These are phyloP conservation scores for Tipula vernalis DNA, from an alignment of 2,888 invertebrate species.

Conservation along the genomic window DNA sequence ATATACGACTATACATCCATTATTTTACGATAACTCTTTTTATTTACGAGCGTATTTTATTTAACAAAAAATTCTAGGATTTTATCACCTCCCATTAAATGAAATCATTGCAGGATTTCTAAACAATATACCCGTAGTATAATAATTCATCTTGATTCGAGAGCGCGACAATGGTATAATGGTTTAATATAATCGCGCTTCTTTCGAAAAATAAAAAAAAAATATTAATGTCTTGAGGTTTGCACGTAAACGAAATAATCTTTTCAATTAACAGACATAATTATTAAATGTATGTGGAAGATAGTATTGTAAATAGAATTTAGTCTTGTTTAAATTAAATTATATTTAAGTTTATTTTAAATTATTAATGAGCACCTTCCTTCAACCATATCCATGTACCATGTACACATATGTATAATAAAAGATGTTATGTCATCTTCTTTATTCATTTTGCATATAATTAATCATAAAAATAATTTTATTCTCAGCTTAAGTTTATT, in stretches of 20 bases:
- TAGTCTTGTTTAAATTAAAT: background rate
- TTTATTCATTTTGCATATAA: background rate
- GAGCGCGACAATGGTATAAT: background rate
- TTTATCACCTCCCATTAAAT: background rate
- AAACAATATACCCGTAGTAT: background rate
- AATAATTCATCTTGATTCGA: background rate
- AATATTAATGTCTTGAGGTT: background rate
- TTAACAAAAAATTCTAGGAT: background rate
- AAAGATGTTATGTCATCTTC: background rate
- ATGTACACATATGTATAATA: background rate
- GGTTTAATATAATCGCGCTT: background rate
- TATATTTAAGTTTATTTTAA: background rate
- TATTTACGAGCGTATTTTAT: background rate
- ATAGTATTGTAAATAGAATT: background rate
- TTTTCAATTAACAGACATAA: background rate
- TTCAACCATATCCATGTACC: background rate
- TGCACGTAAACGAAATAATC: background rate
- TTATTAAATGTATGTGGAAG: background rate
- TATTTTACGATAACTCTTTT: background rate
- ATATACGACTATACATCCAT: background rate
- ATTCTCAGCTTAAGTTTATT: background rate
- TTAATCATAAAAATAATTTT: conserved; percentile 4
- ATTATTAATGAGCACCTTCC: background rate
- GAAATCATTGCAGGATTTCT: background rate
- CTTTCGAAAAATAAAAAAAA: background rate